These are phyloP conservation scores for Meghimatium bilineatum DNA, from an alignment of 2,888 invertebrate genomes.

Conservation along the genomic window DNA sequence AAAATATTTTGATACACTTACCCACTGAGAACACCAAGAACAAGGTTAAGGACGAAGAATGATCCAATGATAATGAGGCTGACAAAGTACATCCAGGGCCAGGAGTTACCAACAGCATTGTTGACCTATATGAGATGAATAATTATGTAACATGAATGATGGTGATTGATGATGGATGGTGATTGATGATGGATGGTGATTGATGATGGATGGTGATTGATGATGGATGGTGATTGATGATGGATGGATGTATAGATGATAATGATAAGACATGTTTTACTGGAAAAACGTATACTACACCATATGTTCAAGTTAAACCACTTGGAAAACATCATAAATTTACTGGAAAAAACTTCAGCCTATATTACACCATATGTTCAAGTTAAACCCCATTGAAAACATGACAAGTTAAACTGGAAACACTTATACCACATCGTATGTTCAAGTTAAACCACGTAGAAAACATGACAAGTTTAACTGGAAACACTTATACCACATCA, in stretches of 20 bases:
- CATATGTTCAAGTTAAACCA: too few species aligned
- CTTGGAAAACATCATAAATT: too few species aligned
- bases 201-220: background rate
- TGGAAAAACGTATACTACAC: too few species aligned
- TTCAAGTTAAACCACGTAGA: too few species aligned
- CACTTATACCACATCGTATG: too few species aligned
- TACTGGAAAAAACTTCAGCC: too few species aligned
- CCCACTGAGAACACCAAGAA: constrained; percentile 99
- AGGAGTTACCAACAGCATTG: constrained; percentile 95
- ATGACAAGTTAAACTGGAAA: too few species aligned
- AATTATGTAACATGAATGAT: background rate
- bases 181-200: background rate
- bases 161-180: background rate
- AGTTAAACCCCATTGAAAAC: too few species aligned
- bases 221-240: background rate
- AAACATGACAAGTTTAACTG: background rate
- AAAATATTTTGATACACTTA: constrained; percentile 81
- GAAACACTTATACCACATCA: too few species aligned
- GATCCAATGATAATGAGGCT: constrained; percentile 99
- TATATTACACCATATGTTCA: too few species aligned
- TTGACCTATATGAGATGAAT: constrained; percentile 84
- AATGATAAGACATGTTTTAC: background rate
- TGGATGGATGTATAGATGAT: background rate
- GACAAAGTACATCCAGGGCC: constrained; percentile 99
- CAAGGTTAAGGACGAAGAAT: constrained; percentile 99